phyloP scores from a whole-genome alignment of 2,797 vertebrate species.

The Enteromius treurensis region DNA sequence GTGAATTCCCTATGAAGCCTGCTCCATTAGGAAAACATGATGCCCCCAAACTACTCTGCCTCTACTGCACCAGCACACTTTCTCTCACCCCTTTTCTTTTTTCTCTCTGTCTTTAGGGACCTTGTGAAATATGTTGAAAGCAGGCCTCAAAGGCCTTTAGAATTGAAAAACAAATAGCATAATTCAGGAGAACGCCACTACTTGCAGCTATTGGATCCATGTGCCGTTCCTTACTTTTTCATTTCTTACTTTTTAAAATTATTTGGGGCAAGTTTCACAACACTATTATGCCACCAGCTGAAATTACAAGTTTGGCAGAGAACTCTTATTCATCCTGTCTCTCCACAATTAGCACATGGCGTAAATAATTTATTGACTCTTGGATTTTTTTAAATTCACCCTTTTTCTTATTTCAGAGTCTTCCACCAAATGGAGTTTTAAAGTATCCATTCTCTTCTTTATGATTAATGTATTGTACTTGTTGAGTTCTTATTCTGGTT shows the following conservation, averaged over 20 bases:
- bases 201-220: conserved; percentile 61
- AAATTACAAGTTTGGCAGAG: conserved; percentile 41
- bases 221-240: conserved; percentile 16
- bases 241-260: conserved; percentile 48
- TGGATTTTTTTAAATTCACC: neutral
- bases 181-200: conserved; percentile 72
- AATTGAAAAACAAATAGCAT: conserved; percentile 74
- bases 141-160: conserved; percentile 66
- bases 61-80: conserved; percentile 17
- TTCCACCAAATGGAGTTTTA: neutral
- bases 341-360: conserved; percentile 54
- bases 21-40: conserved; percentile 59
- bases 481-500: neutral
- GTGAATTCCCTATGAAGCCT: conserved; percentile 41
- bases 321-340: conserved; percentile 28
- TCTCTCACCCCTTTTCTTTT: conserved; percentile 37
- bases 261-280: conserved; percentile 57
- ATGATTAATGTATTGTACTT: neutral
- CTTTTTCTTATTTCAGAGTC: neutral
- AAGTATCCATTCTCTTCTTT: neutral
- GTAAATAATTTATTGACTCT: conserved; percentile 35
- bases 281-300: conserved; percentile 36
- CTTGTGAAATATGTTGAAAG: conserved; percentile 75
- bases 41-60: conserved; percentile 45
- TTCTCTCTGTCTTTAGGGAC: conserved; percentile 52